These are phyloP conservation scores for Cyanoramphus novaezelandiae DNA, from an alignment of 2,113 vertebrate genomes.

Conservation along the genomic window DNA sequence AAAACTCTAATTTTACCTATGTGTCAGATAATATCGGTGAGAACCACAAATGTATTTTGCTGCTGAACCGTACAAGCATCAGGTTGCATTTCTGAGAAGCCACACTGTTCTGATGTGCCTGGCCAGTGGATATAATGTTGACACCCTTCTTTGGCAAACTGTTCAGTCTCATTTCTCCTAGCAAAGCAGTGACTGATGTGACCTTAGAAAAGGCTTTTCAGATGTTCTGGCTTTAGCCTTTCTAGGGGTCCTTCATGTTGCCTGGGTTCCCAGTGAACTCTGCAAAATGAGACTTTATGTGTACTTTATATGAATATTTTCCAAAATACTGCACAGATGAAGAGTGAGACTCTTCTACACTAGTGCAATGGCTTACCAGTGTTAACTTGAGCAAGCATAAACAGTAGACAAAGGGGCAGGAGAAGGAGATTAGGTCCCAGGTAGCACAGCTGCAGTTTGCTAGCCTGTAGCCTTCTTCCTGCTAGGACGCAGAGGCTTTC, in stretches of 20 bases:
- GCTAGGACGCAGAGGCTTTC: neutral
- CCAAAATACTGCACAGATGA: neutral
- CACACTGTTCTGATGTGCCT: neutral
- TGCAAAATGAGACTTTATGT: neutral
- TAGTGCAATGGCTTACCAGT: neutral
- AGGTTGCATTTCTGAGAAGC: neutral
- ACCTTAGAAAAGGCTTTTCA: neutral
- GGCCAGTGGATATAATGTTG: rapidly evolving
- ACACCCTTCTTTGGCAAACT: neutral
- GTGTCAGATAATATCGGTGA: neutral
- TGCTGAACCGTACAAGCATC: neutral
- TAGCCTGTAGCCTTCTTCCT: neutral
- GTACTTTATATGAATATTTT: neutral
- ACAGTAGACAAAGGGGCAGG: neutral
- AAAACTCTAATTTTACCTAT: neutral
- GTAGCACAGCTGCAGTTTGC: too few species aligned
- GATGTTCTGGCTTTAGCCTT: neutral
- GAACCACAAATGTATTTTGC: neutral
- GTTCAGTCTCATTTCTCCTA: neutral
- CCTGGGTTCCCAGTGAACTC: neutral
- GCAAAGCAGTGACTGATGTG: neutral
- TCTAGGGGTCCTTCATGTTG: neutral
- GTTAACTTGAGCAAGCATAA: neutral
- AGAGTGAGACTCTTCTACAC: neutral
- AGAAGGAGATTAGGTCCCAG: neutral